A percentile compares a stretch with the other conserved stretches of the same genome.
Conservation (phyloP, 2,797 vertebrate genomes). For the Syndactyla subalaris region DNA sequence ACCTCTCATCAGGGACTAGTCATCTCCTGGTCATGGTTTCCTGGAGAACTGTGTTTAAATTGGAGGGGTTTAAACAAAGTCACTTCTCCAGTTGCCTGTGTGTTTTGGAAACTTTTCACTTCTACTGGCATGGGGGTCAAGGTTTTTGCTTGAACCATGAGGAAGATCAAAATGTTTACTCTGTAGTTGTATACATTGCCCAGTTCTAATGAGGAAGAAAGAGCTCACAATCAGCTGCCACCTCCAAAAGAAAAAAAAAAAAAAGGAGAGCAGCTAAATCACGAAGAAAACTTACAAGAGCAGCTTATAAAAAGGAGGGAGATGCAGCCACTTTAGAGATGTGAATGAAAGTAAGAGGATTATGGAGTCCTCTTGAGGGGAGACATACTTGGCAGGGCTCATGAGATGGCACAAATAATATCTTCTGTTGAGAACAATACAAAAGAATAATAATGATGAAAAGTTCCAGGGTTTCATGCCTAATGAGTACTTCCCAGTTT, state of each 20-base stretch:
- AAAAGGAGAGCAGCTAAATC: neutral
- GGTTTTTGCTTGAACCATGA: neutral
- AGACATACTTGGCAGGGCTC: neutral
- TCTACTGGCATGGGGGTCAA: conserved; percentile 2
- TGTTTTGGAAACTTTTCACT: conserved; percentile 24
- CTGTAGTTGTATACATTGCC: neutral
- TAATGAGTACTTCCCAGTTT: neutral
- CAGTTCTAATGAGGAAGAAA: neutral
- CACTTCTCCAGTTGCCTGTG: neutral
- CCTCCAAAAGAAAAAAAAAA: neutral
- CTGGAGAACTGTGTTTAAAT: conserved; percentile 49
- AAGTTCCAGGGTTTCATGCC: neutral
- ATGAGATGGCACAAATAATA: neutral
- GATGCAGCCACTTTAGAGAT: neutral
- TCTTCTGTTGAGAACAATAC: neutral
- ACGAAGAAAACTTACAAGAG: neutral
- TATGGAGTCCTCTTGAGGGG: neutral
- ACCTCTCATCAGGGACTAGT: neutral
- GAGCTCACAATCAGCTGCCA: neutral
- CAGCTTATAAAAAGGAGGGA: conserved; percentile 36
- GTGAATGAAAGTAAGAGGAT: conserved; percentile 57
- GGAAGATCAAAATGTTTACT: conserved; percentile 34
- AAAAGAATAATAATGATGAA: neutral
- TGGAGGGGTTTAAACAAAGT: neutral
- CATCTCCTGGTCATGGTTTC: conserved; percentile 25